These are phyloP conservation scores for Geophilus truncorum DNA, from an alignment of 2,888 invertebrate genomes.

Conservation along the genomic window DNA sequence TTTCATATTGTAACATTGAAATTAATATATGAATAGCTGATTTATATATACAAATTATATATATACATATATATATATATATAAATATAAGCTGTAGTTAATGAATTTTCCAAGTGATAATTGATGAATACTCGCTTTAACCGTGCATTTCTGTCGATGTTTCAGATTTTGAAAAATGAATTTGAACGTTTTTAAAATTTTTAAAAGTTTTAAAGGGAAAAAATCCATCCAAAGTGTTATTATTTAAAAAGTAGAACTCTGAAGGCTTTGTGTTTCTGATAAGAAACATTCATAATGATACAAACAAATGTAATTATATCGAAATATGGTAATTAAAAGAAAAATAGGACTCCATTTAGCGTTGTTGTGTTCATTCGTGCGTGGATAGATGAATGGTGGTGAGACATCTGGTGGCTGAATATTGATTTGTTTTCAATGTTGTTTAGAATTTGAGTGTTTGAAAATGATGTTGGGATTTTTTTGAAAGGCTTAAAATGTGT, in stretches of 20 bases:
- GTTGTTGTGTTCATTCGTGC: too few relatives aligned
- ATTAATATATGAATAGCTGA: neutral
- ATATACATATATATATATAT: neutral
- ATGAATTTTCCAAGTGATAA: neutral
- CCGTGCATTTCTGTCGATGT: neutral
- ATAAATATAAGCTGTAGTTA: neutral
- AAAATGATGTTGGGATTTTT: too few relatives aligned
- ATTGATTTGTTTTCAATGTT: too few relatives aligned
- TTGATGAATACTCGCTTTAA: neutral
- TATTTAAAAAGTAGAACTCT: neutral
- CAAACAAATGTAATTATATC: neutral
- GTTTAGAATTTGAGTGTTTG: too few relatives aligned
- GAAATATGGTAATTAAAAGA: neutral
- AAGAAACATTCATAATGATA: neutral
- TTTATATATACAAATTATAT: neutral
- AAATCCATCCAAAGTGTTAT: neutral
- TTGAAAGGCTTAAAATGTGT: too few relatives aligned
- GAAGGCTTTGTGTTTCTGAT: neutral
- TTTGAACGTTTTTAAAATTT: too few relatives aligned
- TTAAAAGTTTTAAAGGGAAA: too few relatives aligned
- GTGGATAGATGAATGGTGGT: too few relatives aligned
- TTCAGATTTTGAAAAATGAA: neutral
- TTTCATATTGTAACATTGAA: neutral
- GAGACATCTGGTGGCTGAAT: too few relatives aligned
- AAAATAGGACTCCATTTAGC: neutral